A percentile compares a stretch with the other conserved stretches of the same genome.
Evolutionary conservation across 2,797 vertebrate genomes (phyloP).

Genomic region (Mergus octosetaceus): DNA sequence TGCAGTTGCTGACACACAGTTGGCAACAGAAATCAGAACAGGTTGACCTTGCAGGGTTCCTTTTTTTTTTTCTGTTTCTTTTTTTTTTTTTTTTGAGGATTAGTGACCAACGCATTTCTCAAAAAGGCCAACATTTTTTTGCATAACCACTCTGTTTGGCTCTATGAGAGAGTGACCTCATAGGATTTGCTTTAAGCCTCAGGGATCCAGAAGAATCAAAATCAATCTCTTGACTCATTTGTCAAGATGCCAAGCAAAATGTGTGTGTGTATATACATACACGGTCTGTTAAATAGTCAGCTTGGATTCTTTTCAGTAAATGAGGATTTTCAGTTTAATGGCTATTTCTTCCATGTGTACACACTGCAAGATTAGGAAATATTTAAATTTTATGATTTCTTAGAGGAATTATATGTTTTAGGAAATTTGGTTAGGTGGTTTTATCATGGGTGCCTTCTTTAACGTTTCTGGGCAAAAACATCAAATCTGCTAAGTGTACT

Average conservation of each 20-base stretch:
- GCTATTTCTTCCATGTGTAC: neutral
- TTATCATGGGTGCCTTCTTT: neutral
- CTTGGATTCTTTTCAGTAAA: neutral
- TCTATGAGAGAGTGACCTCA: neutral
- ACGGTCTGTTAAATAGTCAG: neutral
- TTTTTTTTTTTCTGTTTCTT: too few relatives aligned
- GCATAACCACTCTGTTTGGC: constrained; percentile 1
- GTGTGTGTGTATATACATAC: neutral
- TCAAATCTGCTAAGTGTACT: neutral
- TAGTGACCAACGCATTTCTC: neutral
- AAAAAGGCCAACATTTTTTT: neutral
- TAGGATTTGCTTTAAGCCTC: constrained; percentile 12
- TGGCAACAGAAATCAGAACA: constrained; percentile 6
- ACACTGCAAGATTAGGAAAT: neutral
- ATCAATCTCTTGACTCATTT: neutral
- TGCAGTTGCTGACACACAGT: neutral
- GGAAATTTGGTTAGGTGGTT: constrained; percentile 12
- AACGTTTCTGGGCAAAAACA: neutral
- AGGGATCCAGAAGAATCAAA: neutral
- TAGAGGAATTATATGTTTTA: constrained; percentile 7
- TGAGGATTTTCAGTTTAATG: neutral
- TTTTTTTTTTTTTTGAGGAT: neutral
- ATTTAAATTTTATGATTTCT: neutral
- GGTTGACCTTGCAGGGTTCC: neutral
- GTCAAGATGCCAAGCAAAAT: neutral